A percentile compares a stretch with the other conserved stretches of the same genome.
Evolutionary conservation across 2,797 vertebrate species (phyloP).

Genomic region (Eulemur albifrons): DNA sequence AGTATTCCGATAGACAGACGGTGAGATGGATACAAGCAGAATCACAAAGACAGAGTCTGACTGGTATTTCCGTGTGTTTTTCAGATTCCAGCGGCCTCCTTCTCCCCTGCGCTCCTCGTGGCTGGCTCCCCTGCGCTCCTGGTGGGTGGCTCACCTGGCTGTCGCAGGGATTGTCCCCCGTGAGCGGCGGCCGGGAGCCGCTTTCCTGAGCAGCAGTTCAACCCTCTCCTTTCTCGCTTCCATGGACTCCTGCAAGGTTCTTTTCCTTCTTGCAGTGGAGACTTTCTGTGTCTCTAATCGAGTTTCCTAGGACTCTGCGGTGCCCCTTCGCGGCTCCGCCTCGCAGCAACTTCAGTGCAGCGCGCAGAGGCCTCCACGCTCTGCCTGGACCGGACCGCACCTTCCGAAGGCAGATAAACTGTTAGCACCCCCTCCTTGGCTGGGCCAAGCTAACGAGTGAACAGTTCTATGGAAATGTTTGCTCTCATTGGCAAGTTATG

Average conservation of each 20-base stretch:
- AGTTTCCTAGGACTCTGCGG: background rate
- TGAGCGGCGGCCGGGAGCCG: background rate
- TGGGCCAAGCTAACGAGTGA: background rate
- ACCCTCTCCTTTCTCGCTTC: background rate
- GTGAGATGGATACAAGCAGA: background rate
- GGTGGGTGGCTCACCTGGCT: background rate
- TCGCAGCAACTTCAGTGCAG: background rate
- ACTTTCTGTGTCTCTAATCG: background rate
- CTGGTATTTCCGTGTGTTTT: background rate
- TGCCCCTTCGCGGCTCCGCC: too few relatives aligned
- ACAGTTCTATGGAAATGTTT: background rate
- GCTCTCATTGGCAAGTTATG: background rate
- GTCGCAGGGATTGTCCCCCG: accelerated
- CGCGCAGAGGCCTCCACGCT: too few relatives aligned
- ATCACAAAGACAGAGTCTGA: background rate
- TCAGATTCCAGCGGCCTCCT: background rate
- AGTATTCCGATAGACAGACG: background rate
- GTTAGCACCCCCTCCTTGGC: background rate
- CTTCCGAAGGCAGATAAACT: background rate
- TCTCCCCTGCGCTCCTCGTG: accelerated
- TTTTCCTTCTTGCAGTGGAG: background rate
- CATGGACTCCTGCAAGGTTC: background rate
- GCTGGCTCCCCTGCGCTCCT: accelerated
- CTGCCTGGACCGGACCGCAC: too few relatives aligned
- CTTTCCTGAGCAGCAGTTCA: background rate